Conservation (phyloP, 2,888 invertebrate genomes). For the Cybosia mesomella region DNA sequence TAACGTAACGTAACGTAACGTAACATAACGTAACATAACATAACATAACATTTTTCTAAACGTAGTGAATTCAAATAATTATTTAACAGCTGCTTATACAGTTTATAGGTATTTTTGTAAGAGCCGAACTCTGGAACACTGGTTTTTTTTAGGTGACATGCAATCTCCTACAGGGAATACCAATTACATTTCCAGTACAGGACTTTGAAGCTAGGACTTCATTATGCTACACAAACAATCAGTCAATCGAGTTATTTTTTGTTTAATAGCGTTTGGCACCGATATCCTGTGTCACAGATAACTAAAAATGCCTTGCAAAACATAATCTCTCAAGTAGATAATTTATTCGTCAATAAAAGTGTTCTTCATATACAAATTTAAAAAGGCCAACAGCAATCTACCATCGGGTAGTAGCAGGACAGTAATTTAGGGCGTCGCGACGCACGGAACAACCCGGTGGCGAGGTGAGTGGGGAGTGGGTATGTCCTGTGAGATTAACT, state of each 20-base stretch:
- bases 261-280: no score
- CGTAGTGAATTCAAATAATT: no score
- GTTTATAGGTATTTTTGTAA: no score
- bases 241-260: no score
- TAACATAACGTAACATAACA: no score
- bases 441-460: slow-evolving; percentile 50
- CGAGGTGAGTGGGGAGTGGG: slow-evolving; percentile 24
- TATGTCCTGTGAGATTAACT: slow-evolving; percentile 71
- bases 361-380: slow-evolving; percentile 30
- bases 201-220: neutral
- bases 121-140: no score
- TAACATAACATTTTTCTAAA: no score
- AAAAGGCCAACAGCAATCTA: slow-evolving; percentile 40
- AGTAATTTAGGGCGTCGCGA: slow-evolving; percentile 82
- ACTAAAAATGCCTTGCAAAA: neutral
- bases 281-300: no score
- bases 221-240: neutral
- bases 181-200: neutral
- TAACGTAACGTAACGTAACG: no score
- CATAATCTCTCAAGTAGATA: neutral
- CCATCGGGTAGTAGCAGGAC: slow-evolving; percentile 55
- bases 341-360: neutral
- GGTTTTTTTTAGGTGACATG: no score
- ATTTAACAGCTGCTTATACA: no score
- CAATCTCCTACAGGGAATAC: no score